Conservation (phyloP, 2,113 vertebrate genomes). For the Phylloscopus trochilus region DNA sequence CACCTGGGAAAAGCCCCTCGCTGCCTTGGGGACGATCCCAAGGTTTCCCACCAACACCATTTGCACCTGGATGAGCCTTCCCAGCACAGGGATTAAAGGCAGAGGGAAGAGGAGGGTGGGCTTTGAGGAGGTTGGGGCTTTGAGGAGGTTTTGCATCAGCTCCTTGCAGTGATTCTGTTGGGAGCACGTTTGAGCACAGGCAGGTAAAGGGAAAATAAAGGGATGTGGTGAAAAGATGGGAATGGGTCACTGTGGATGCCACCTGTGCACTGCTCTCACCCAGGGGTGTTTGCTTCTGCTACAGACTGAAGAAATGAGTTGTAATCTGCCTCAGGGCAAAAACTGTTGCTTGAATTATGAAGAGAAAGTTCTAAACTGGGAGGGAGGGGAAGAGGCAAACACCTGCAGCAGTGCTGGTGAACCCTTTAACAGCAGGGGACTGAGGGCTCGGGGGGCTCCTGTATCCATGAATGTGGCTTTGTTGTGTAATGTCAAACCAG, state of each 20-base stretch:
- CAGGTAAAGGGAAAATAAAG: neutral
- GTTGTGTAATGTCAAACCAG: no score
- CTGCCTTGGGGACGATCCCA: neutral
- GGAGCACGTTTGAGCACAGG: fast-evolving
- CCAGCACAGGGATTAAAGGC: neutral
- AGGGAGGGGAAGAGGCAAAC: neutral
- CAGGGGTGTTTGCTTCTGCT: fast-evolving
- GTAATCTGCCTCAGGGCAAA: neutral
- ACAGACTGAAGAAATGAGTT: neutral
- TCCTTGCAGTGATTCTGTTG: fast-evolving
- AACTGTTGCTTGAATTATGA: neutral
- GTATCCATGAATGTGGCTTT: fast-evolving
- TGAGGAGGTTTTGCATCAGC: fast-evolving
- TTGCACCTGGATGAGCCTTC: neutral
- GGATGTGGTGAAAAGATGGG: neutral
- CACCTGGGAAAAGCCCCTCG: neutral
- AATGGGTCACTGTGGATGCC: fast-evolving
- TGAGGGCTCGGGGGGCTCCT: fast-evolving
- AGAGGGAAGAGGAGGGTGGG: fast-evolving
- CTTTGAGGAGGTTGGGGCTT: neutral
- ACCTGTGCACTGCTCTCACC: neutral
- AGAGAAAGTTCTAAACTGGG: neutral
- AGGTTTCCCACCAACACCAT: neutral
- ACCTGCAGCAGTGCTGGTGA: neutral
- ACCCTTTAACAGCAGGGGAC: neutral